These are phyloP conservation scores for Alfaro cultratus DNA, from an alignment of 2,797 vertebrate genomes.

Conservation along the genomic window DNA sequence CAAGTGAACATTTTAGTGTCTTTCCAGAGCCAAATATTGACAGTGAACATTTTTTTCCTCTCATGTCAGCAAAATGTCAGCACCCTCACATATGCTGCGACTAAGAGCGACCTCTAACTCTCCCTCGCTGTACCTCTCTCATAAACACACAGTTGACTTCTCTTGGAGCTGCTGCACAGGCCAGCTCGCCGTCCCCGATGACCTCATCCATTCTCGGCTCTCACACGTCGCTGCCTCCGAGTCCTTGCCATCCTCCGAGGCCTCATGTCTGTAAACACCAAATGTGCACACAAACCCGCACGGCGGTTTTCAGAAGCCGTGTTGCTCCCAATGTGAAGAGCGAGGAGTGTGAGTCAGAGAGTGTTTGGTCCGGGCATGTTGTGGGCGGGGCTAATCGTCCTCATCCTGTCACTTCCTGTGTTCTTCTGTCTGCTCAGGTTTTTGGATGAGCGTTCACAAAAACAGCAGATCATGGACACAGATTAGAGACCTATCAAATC, in stretches of 20 bases:
- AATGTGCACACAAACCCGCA: constrained; percentile 26
- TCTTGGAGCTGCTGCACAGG: constrained; percentile 14
- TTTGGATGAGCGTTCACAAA: constrained; percentile 26
- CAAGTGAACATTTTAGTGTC: constrained; percentile 16
- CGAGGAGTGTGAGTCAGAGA: constrained; percentile 58
- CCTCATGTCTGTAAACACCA: constrained; percentile 56
- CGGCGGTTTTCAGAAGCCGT: constrained; percentile 40
- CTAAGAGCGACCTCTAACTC: constrained; percentile 14
- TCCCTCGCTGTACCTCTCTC: constrained; percentile 11
- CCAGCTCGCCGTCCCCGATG: constrained; percentile 40
- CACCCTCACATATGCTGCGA: constrained; percentile 26
- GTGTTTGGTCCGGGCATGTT: constrained; percentile 38
- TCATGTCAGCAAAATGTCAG: constrained; percentile 27
- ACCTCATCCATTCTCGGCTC: constrained; percentile 65
- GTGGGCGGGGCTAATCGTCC: constrained; percentile 61
- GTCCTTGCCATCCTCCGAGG: constrained; percentile 53
- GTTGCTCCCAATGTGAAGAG: constrained; percentile 45
- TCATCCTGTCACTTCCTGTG: constrained; percentile 77
- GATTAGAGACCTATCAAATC: constrained; percentile 20
- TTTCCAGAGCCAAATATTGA: not conserved
- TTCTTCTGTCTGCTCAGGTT: constrained; percentile 66
- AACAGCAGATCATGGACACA: constrained; percentile 49
- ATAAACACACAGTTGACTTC: constrained; percentile 30
- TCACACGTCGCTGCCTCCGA: constrained; percentile 60
- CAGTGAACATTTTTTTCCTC: not conserved